A percentile compares a stretch with the other conserved stretches of the same genome.
Conservation (phyloP, 2,113 vertebrate genomes). For the Todiramphus saurophagus region DNA sequence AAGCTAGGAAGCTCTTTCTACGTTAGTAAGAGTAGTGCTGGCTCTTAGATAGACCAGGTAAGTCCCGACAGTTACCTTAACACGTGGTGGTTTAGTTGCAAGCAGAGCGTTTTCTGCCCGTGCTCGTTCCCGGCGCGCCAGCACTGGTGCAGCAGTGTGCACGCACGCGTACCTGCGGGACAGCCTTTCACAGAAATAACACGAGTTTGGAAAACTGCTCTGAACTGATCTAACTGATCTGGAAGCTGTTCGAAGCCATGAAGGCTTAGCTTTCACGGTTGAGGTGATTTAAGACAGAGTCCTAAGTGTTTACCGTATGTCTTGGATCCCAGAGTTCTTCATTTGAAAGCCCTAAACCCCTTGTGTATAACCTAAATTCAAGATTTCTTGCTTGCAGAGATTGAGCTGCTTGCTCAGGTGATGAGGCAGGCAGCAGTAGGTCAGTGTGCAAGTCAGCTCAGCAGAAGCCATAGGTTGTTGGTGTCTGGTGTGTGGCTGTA, state of each 20-base stretch:
- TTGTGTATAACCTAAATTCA: rapidly evolving
- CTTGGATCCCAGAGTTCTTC: not conserved
- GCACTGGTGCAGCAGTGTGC: rapidly evolving
- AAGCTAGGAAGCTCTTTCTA: rapidly evolving
- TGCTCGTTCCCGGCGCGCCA: rapidly evolving
- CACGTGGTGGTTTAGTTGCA: not conserved
- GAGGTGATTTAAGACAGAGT: not conserved
- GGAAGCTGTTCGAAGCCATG: not conserved
- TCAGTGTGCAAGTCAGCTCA: not conserved
- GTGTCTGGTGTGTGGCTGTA: not conserved
- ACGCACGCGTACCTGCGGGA: rapidly evolving
- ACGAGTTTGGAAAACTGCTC: not conserved
- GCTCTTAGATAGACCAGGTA: not conserved
- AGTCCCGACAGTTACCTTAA: not conserved
- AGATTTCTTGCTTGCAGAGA: not conserved
- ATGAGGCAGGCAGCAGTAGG: not conserved
- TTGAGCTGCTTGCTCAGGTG: too few relatives aligned
- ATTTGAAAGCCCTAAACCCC: not conserved
- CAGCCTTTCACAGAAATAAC: rapidly evolving
- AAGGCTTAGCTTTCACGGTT: not conserved
- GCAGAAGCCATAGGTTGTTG: not conserved
- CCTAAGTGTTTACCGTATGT: not conserved
- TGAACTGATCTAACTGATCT: not conserved
- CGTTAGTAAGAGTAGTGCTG: rapidly evolving
- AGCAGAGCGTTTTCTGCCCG: not conserved